Evolutionary conservation across 2,888 invertebrate species (phyloP).

Genomic region (Schizaphis graminum): DNA sequence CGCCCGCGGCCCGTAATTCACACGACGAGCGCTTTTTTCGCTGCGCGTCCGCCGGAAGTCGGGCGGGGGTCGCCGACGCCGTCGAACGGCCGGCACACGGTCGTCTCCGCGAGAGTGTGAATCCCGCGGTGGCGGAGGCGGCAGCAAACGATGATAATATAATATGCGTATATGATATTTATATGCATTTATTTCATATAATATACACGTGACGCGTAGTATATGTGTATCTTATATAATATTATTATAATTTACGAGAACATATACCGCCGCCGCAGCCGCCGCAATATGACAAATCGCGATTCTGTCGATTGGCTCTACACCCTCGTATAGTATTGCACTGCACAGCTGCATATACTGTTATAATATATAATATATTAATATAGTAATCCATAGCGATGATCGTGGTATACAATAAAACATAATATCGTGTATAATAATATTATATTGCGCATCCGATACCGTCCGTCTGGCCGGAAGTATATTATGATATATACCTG

Average conservation of each 20-base stretch:
- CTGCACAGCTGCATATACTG: neutral
- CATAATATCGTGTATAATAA: neutral
- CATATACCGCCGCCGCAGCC: neutral
- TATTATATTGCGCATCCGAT: neutral
- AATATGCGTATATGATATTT: neutral
- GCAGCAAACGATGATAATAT: neutral
- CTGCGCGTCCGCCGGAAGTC: neutral
- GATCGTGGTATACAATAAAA: neutral
- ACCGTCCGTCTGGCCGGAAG: neutral
- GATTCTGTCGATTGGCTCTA: neutral
- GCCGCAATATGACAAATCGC: neutral
- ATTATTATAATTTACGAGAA: neutral
- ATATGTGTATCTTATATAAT: neutral
- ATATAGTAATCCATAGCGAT: neutral
- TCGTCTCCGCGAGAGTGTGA: neutral
- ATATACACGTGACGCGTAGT: neutral
- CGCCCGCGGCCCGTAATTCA: constrained; percentile 33
- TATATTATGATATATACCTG: neutral
- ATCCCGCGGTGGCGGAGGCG: neutral
- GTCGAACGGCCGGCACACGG: neutral
- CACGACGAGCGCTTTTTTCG: constrained; percentile 3
- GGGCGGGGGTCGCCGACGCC: neutral
- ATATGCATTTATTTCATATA: too few relatives aligned
- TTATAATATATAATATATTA: neutral
- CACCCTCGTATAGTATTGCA: neutral